A percentile compares a stretch with the other conserved stretches of the same genome.
These are phyloP conservation scores for Euwallacea fornicatus DNA, from an alignment of 1,140 invertebrate genomes.

Conservation along the genomic window DNA sequence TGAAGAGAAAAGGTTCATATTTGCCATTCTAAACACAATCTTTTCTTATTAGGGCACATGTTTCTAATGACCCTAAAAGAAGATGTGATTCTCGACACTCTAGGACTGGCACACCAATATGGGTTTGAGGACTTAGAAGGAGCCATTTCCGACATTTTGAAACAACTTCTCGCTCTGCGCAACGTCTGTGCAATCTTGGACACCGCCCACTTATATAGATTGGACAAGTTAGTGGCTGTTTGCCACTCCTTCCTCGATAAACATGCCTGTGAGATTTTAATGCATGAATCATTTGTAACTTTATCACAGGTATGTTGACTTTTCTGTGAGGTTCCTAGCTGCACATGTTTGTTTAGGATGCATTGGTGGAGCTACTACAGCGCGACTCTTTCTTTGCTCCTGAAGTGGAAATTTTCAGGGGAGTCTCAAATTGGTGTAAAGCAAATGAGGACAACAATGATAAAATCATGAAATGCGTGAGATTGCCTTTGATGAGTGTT, in stretches of 20 bases:
- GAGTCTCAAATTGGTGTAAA: conserved; percentile 83
- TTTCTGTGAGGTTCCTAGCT: neutral
- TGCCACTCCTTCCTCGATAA: conserved; percentile 84
- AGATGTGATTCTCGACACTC: conserved; percentile 82
- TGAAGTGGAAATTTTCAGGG: conserved; percentile 93
- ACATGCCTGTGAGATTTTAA: conserved; percentile 81
- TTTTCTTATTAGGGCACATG: conserved; percentile 66
- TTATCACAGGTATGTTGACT: conserved; percentile 71
- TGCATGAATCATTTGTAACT: conserved; percentile 80
- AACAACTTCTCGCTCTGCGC: conserved; percentile 79
- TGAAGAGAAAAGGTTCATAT: neutral
- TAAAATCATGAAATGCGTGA: conserved; percentile 65
- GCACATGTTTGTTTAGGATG: conserved; percentile 58
- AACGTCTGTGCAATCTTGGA: conserved; percentile 95
- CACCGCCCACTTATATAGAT: conserved; percentile 71
- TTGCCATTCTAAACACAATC: neutral
- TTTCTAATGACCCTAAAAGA: conserved; percentile 81
- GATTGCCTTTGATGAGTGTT: conserved; percentile 85
- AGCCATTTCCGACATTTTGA: conserved; percentile 90
- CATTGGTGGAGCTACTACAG: conserved; percentile 80
- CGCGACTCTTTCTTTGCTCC: conserved; percentile 94
- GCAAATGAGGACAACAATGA: conserved; percentile 63
- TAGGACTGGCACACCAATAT: conserved; percentile 92
- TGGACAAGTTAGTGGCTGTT: conserved; percentile 64
- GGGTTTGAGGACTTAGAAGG: conserved; percentile 90